These are phyloP conservation scores for Ricordea florida DNA, from an alignment of 92 coral and sea anemone genomes.

Conservation along the genomic window DNA sequence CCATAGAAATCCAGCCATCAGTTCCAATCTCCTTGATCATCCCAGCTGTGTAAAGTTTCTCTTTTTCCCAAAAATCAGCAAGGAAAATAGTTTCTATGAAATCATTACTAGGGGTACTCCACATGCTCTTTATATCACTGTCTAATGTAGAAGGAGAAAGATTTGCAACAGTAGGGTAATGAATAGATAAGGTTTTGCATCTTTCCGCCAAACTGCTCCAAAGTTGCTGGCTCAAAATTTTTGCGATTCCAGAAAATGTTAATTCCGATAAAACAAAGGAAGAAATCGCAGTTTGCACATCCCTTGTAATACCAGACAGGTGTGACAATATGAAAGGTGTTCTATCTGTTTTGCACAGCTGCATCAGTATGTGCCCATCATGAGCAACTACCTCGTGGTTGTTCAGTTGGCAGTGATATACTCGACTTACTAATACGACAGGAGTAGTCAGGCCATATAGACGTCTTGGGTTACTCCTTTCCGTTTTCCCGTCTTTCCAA, in stretches of 20 bases:
- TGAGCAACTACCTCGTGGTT: constrained; percentile 55
- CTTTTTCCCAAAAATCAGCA: constrained; percentile 45
- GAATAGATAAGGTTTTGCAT: not conserved
- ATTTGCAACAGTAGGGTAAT: not conserved
- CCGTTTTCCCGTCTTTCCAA: constrained; percentile 49
- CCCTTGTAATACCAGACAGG: no score
- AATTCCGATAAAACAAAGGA: constrained; percentile 19
- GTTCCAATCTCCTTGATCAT: constrained; percentile 18
- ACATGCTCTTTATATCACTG: constrained; percentile 4
- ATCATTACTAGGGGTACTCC: constrained; percentile 22
- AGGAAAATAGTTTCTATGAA: constrained; percentile 24
- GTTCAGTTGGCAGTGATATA: constrained; percentile 36
- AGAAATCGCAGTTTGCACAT: constrained; percentile 20
- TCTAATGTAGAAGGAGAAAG: constrained; percentile 18
- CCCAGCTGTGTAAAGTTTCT: constrained; percentile 18
- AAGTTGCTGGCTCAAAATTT: not conserved
- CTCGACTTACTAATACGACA: constrained; percentile 24
- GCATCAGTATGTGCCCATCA: constrained; percentile 17
- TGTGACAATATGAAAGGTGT: constrained; percentile 33
- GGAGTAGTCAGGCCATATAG: constrained; percentile 31
- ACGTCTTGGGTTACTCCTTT: not conserved
- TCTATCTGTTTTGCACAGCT: constrained; percentile 14
- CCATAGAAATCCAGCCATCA: constrained; percentile 31
- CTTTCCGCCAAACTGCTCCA: constrained; percentile 10
- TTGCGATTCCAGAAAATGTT: constrained; percentile 25